A percentile compares a stretch with the other conserved stretches of the same genome.
Conservation (phyloP, 2,888 invertebrate species). For the Oxystoma pomonae region DNA sequence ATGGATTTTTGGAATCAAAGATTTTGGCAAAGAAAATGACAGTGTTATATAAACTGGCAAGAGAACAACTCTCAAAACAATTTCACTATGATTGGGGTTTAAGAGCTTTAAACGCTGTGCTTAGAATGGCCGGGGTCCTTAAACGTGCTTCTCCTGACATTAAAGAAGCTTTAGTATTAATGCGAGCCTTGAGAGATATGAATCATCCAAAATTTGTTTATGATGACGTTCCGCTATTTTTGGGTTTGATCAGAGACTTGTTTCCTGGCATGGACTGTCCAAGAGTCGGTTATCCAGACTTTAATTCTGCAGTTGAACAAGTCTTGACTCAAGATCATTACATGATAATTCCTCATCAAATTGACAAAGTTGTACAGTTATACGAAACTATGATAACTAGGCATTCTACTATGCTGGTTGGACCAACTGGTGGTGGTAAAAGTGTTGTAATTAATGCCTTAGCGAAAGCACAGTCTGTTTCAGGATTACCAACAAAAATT, state of each 20-base stretch:
- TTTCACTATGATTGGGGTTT: slow-evolving; percentile 93
- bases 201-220: slow-evolving; percentile 90
- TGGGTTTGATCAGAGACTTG: slow-evolving; percentile 82
- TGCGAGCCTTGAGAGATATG: slow-evolving; percentile 90
- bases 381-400: slow-evolving; percentile 95
- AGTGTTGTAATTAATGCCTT: slow-evolving; percentile 77
- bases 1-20: slow-evolving; percentile 87
- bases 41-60: slow-evolving; percentile 79
- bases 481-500: slow-evolving; percentile 77
- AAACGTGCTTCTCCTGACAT: slow-evolving; percentile 74
- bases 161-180: slow-evolving; percentile 81
- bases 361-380: slow-evolving; percentile 69
- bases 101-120: slow-evolving; percentile 83
- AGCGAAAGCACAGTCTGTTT: slow-evolving; percentile 70
- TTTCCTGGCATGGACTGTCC: slow-evolving; percentile 91
- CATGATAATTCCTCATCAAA: slow-evolving; percentile 66
- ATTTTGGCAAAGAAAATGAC: slow-evolving; percentile 93
- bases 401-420: slow-evolving; percentile 88
- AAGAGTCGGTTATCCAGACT: slow-evolving; percentile 80
- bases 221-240: slow-evolving; percentile 86
- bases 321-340: slow-evolving; percentile 65
- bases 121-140: slow-evolving; percentile 88
- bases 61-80: slow-evolving; percentile 87
- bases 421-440: slow-evolving; percentile 92
- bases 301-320: slow-evolving; percentile 72